Base-by-base conservation (phyloP, 2,113 vertebrate species). In the Thermophis baileyi region DNA sequence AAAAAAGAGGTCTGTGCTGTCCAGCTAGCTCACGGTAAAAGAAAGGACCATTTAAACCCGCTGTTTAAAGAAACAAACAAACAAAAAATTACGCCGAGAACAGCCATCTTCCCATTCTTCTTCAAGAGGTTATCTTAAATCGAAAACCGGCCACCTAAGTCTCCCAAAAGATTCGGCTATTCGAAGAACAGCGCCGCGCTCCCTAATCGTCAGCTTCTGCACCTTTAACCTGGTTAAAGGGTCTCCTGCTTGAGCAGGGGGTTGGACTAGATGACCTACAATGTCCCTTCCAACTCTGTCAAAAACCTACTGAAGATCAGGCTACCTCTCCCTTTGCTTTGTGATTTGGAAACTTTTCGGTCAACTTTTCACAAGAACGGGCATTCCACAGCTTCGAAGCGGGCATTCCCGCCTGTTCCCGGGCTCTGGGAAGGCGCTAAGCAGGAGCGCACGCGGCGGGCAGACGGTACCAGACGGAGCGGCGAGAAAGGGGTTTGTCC, bases 1-100 rank as follows among this genome's bases (percentile, higher is more conserved):
- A 16, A 63, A 69, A 69, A n/a, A 81, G 89, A 94, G 92, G 2
- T 16, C 30, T 93, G 88, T 94, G 95, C 94, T 90, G 88, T 97
- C 96, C 96, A 94, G 51, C 88, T 49, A 22, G 8, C 20, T 40
- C 54, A 49, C 3, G 3, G 40, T 18, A 87, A n/a, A 22, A 7
- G 14, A 16, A 53, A 81, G 14, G 25, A 18, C 53, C 35, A 27
- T 53, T 81, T 24, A 55, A 35, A 9, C 18, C 35, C 1, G 30
- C 30, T n/a, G 27, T 63, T n/a, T 27, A 27, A 60, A 27, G 5
- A 54, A 22, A 20, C 20, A 54, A 22, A 54, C 1, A 18, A 53
- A 53, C 16, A 55, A 30, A 63, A 3, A 63, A n/a, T 25, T 14
- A n/a, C 4, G 11, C 4, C 4, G 30, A 74, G 69, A 40, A 20